phyloP scores from a whole-genome alignment of 1,140 invertebrate species.

The Luehdorfia chinensis region DNA sequence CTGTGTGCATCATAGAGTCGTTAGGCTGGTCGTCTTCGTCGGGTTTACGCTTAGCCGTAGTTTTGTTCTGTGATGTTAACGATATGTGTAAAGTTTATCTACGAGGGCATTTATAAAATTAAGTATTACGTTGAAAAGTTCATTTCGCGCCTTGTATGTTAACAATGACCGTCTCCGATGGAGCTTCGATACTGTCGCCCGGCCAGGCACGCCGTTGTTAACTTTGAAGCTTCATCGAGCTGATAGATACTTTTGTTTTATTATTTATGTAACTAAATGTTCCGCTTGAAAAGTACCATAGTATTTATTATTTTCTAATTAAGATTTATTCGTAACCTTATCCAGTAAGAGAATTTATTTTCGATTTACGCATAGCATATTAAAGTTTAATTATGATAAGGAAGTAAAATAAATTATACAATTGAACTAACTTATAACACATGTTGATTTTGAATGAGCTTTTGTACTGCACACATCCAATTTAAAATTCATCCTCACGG shows the following conservation, averaged over 20 bases:
- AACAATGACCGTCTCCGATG: background rate
- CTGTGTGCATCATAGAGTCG: background rate
- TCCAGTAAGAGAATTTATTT: slow-evolving; percentile 42
- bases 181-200: background rate
- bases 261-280: slow-evolving; percentile 59
- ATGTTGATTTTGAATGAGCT: slow-evolving; percentile 21
- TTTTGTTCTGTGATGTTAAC: slow-evolving; percentile 68
- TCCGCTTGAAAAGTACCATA: slow-evolving; percentile 69
- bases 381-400: slow-evolving; percentile 34
- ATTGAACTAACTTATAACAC: slow-evolving; percentile 15
- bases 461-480: too few relatives aligned
- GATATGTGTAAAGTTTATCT: slow-evolving; percentile 49
- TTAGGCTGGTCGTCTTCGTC: slow-evolving; percentile 11
- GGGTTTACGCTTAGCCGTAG: slow-evolving; percentile 49
- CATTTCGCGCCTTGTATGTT: slow-evolving; percentile 12
- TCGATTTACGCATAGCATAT: slow-evolving; percentile 43
- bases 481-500: too few relatives aligned
- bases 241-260: slow-evolving; percentile 31
- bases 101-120: slow-evolving; percentile 40
- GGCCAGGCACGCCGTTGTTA: background rate
- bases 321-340: slow-evolving; percentile 49
- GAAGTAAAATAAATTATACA: slow-evolving; percentile 19
- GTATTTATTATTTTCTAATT: slow-evolving; percentile 65
- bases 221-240: slow-evolving; percentile 21
- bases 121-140: slow-evolving; percentile 28